Evolutionary conservation across 2,797 vertebrate genomes (phyloP).

Genomic region (Chrysolophus pictus): DNA sequence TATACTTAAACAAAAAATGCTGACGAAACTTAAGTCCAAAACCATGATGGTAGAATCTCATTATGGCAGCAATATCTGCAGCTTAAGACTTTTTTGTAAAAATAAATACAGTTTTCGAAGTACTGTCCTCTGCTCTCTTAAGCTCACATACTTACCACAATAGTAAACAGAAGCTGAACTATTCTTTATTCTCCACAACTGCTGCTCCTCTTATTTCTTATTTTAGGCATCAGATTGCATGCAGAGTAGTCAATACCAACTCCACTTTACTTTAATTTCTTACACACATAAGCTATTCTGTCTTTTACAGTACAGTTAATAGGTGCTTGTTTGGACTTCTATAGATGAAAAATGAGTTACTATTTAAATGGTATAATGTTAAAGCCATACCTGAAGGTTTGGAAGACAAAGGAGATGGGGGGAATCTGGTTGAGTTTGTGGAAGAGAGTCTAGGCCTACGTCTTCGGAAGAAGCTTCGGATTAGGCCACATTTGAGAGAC

Average conservation of each 20-base stretch:
- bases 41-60: rapidly evolving
- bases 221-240: neutral
- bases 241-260: neutral
- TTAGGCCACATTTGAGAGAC: conserved; percentile 94
- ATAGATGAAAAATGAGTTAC: neutral
- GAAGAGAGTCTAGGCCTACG: conserved; percentile 87
- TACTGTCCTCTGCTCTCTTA: neutral
- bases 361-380: rapidly evolving
- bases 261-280: neutral
- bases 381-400: conserved; percentile 87
- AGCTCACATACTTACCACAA: neutral
- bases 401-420: conserved; percentile 89
- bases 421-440: conserved; percentile 87
- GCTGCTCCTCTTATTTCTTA: neutral
- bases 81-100: neutral
- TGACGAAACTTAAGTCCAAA: neutral
- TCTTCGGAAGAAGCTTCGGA: conserved; percentile 95
- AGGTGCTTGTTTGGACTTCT: neutral
- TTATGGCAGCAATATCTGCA: rapidly evolving
- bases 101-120: neutral
- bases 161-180: neutral
- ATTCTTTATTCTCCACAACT: rapidly evolving
- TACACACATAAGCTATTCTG: neutral
- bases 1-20: neutral
- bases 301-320: neutral